Evolutionary conservation across 2,888 invertebrate genomes (phyloP).

Genomic region (Drosophila mimetica): DNA sequence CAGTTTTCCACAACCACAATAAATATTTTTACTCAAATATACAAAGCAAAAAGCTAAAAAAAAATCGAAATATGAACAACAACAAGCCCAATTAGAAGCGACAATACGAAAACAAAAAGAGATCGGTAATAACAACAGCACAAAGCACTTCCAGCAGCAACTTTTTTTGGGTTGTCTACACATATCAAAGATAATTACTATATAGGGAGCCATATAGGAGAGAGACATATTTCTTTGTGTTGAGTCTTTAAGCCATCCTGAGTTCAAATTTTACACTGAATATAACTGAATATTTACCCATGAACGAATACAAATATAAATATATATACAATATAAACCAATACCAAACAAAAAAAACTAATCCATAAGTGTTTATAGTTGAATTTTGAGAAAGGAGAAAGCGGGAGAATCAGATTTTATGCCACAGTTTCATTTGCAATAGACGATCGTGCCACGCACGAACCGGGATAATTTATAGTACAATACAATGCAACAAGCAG

Average conservation of each 20-base stretch:
- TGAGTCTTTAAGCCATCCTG: constrained; percentile 74
- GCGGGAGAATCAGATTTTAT: constrained; percentile 49
- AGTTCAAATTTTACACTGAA: constrained; percentile 69
- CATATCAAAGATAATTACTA: constrained; percentile 61
- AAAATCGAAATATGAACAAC: constrained; percentile 57
- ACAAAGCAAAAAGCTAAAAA: constrained; percentile 45
- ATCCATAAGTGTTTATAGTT: constrained; percentile 70
- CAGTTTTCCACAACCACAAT: constrained; percentile 62
- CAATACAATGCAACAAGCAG: constrained; percentile 78
- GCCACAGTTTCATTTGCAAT: constrained; percentile 84
- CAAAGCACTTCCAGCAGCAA: constrained; percentile 77
- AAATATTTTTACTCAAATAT: constrained; percentile 46
- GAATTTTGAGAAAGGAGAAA: constrained; percentile 57
- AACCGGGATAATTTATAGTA: constrained; percentile 85
- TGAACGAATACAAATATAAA: constrained; percentile 51
- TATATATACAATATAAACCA: constrained; percentile 59
- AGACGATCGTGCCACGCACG: constrained; percentile 76
- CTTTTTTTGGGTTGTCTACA: constrained; percentile 76
- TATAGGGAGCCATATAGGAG: constrained; percentile 36
- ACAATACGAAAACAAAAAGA: constrained; percentile 61
- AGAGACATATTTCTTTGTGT: constrained; percentile 49
- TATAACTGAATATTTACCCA: constrained; percentile 57
- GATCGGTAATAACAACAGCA: constrained; percentile 53
- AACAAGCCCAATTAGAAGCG: constrained; percentile 62
- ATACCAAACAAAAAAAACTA: constrained; percentile 43